Conservation (phyloP, 2,113 vertebrate genomes). For the Nettapus auritus region DNA sequence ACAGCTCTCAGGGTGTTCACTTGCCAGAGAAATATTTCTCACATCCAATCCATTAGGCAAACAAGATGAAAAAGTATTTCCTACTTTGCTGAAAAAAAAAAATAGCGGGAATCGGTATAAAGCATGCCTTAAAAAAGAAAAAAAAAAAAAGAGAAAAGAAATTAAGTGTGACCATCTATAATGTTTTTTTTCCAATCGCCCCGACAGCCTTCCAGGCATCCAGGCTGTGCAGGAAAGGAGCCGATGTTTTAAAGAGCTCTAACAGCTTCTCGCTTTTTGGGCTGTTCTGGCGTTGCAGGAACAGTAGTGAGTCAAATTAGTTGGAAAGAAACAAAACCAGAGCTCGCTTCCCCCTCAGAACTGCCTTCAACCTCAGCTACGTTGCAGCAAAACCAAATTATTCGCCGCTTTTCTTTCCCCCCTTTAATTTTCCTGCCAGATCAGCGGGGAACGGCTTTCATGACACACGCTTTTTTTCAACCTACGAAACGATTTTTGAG, state of each 20-base stretch:
- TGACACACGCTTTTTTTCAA: background rate
- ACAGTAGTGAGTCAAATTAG: constrained; percentile 15
- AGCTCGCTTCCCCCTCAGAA: background rate
- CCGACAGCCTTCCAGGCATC: constrained; percentile 34
- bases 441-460: background rate
- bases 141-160: background rate
- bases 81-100: constrained; percentile 52
- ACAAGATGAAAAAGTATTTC: constrained; percentile 56
- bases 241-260: background rate
- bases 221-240: background rate
- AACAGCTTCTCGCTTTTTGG: background rate
- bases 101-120: background rate
- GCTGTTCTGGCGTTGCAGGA: background rate
- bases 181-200: constrained; percentile 3
- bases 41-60: constrained; percentile 66
- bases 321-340: constrained; percentile 9
- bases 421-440: constrained; percentile 25
- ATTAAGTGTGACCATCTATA: constrained; percentile 39
- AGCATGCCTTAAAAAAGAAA: background rate
- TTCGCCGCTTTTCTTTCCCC: background rate
- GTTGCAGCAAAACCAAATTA: background rate
- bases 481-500: background rate
- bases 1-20: constrained; percentile 57
- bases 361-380: background rate
- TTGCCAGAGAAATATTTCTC: constrained; percentile 61